A percentile compares a stretch with the other conserved stretches of the same genome.
These are phyloP conservation scores for Ophion ventricosus DNA, from an alignment of 2,888 invertebrate species.

Conservation along the genomic window DNA sequence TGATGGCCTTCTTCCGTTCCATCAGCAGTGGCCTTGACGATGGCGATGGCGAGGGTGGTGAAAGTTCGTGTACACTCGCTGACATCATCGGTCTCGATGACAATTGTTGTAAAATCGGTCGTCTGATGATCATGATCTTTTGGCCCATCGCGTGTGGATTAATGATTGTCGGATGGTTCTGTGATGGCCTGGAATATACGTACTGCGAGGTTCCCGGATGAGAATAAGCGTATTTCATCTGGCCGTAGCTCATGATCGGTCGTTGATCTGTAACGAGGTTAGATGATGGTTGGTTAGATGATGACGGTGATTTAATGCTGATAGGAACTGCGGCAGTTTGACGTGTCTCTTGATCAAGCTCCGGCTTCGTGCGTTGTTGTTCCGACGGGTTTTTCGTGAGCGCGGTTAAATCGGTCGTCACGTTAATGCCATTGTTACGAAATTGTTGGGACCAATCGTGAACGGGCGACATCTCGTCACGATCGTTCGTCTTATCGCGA, in stretches of 20 bases:
- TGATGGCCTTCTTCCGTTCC: conserved; percentile 77
- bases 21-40: conserved; percentile 72
- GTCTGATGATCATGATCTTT: conserved; percentile 75
- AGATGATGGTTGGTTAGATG: conserved; percentile 79
- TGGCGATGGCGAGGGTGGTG: conserved; percentile 62
- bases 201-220: conserved; percentile 66
- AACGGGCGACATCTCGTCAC: background rate
- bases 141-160: conserved; percentile 81
- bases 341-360: conserved; percentile 71
- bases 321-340: conserved; percentile 56
- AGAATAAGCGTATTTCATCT: conserved; percentile 74
- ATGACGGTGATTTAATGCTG: conserved; percentile 35
- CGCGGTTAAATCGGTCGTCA: conserved; percentile 24
- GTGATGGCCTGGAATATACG: conserved; percentile 55
- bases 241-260: conserved; percentile 76
- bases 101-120: conserved; percentile 66
- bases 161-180: conserved; percentile 38
- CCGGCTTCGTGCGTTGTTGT: conserved; percentile 67
- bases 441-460: conserved; percentile 36
- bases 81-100: conserved; percentile 43
- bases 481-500: conserved; percentile 41
- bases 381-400: conserved; percentile 45
- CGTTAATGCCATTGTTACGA: conserved; percentile 21
- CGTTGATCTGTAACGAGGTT: conserved; percentile 81
- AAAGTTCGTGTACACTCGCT: conserved; percentile 31